A percentile compares a stretch with the other conserved stretches of the same genome.
Conservation (phyloP, 2,888 invertebrate genomes). For the Mactromeris polynyma region DNA sequence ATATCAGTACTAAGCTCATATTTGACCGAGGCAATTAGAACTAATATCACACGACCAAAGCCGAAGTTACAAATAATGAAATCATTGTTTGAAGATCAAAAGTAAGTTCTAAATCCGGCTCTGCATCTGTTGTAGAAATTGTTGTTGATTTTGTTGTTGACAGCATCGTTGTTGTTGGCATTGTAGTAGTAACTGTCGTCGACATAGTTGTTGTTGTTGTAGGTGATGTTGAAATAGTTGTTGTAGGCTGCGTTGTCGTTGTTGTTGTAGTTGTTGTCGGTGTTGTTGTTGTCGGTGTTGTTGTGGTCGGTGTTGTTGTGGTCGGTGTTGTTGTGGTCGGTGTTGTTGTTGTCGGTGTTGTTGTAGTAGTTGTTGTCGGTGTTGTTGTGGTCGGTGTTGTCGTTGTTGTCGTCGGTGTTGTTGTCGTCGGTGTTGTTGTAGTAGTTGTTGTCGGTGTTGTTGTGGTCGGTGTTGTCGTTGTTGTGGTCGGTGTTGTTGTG, state of each 20-base stretch:
- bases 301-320: not conserved
- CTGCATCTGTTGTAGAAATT: not conserved
- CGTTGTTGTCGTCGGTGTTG: constrained; percentile 19
- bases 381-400: constrained; percentile 18
- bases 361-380: constrained; percentile 11
- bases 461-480: constrained; percentile 22
- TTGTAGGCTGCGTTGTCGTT: not conserved
- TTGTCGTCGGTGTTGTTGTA: constrained; percentile 2
- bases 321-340: not conserved
- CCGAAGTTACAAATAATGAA: constrained; percentile 57
- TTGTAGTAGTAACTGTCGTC: not conserved
- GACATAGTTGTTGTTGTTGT: constrained; percentile 1
- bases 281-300: constrained; percentile 6
- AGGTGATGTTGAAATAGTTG: not conserved
- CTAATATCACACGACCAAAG: constrained; percentile 47
- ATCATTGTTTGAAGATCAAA: constrained; percentile 65
- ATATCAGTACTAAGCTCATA: too few relatives aligned
- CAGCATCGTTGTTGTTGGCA: not conserved
- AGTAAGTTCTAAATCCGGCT: constrained; percentile 30
- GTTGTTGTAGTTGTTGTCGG: constrained; percentile 9
- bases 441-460: constrained; percentile 9
- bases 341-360: constrained; percentile 10
- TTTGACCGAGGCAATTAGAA: too few relatives aligned
- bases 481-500: not conserved
- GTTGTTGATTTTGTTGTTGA: constrained; percentile 14